phyloP scores from a whole-genome alignment of 2,797 vertebrate genomes.

The Poecilia wingei region DNA sequence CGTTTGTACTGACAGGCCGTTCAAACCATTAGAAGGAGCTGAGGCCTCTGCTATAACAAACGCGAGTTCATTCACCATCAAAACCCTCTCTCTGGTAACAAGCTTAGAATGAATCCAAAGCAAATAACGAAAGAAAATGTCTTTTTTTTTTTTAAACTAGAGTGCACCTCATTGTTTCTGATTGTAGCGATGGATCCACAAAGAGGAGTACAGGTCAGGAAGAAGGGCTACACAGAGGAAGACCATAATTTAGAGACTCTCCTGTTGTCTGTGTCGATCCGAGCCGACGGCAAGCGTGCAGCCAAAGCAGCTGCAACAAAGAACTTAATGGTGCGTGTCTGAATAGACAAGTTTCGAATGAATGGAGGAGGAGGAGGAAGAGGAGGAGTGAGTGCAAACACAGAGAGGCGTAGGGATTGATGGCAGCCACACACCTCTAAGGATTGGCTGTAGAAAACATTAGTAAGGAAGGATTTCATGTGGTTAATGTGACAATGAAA shows the following conservation, averaged over 20 bases:
- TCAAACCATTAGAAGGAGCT: conserved; percentile 36
- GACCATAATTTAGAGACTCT: conserved; percentile 38
- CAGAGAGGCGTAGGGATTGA: conserved; percentile 6
- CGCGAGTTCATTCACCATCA: not conserved
- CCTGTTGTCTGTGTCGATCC: conserved; percentile 53
- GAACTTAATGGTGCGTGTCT: conserved; percentile 68
- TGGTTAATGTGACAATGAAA: not conserved
- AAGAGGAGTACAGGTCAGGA: conserved; percentile 24
- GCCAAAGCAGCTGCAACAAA: conserved; percentile 56
- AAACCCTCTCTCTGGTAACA: not conserved
- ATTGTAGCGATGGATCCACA: conserved; percentile 1
- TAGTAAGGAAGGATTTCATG: conserved; percentile 1
- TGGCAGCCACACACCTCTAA: conserved; percentile 4
- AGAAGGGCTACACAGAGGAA: conserved; percentile 43
- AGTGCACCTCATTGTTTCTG: not conserved
- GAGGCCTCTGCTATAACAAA: not conserved
- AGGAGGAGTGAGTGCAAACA: conserved; percentile 8
- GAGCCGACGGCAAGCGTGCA: conserved; percentile 57
- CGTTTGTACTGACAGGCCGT: conserved; percentile 47
- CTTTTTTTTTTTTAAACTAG: not conserved
- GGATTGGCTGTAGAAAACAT: conserved; percentile 1
- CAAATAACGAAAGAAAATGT: not conserved
- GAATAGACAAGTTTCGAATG: conserved; percentile 57
- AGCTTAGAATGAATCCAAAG: not conserved
- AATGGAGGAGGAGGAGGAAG: conserved; percentile 11